Percentiles rank a stretch among this genome's conserved stretches.
Conservation (phyloP, 2,797 vertebrate species). For the Okamejei kenojei region DNA sequence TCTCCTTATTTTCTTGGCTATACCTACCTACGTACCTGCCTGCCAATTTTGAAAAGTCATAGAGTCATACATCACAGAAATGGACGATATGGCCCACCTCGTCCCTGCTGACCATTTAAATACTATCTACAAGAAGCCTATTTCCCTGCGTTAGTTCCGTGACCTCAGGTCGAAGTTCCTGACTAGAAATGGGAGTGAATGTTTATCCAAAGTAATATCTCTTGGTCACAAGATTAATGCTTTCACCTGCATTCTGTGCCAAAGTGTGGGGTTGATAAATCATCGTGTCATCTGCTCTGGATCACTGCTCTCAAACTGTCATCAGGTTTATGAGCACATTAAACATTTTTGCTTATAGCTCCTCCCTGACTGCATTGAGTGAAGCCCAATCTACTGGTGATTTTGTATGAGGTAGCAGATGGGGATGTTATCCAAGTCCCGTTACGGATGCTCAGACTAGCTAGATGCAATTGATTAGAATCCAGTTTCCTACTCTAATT, state of each 20-base stretch:
- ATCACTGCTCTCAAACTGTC: not conserved
- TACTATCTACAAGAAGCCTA: too few relatives aligned
- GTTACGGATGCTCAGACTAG: too few relatives aligned
- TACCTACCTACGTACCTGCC: not conserved
- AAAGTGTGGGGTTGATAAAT: not conserved
- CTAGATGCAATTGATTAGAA: too few relatives aligned
- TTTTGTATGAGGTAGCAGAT: not conserved
- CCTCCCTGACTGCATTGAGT: not conserved
- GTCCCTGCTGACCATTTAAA: too few relatives aligned
- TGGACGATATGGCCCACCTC: too few relatives aligned
- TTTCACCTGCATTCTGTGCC: not conserved
- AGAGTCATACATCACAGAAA: too few relatives aligned
- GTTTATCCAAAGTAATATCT: not conserved
- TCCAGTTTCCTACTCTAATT: not conserved
- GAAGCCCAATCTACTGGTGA: not conserved
- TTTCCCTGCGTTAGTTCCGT: too few relatives aligned
- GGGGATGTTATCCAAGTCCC: not conserved
- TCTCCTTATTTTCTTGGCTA: not conserved
- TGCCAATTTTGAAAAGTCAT: not conserved
- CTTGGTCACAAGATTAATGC: not conserved
- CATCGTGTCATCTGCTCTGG: not conserved
- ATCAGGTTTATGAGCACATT: not conserved
- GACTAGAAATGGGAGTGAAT: not conserved
- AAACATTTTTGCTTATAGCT: not conserved
- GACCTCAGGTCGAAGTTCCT: not conserved